Conservation (phyloP, 2,888 invertebrate genomes). For the Caenorhabditis virilis region DNA sequence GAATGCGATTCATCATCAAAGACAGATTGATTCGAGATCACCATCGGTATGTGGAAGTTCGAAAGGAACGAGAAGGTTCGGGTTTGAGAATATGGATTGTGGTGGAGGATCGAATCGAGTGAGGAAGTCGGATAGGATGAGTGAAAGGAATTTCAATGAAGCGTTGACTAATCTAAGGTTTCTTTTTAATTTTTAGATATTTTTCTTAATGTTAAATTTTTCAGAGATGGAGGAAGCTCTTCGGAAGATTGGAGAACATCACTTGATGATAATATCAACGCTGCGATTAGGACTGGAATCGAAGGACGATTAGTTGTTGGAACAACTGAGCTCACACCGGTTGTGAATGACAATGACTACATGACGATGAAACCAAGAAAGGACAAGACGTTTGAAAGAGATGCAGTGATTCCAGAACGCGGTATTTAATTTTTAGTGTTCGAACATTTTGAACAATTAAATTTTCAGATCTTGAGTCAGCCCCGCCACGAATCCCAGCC, state of each 20-base stretch:
- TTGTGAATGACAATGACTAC: constrained; percentile 57
- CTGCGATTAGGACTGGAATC: constrained; percentile 16
- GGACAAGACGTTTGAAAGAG: constrained; percentile 15
- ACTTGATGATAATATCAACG: constrained; percentile 20
- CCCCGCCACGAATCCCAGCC: constrained; percentile 23
- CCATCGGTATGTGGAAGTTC: constrained; percentile 33
- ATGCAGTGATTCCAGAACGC: no score
- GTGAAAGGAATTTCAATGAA: constrained; percentile 10
- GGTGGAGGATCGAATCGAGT: constrained; percentile 15
- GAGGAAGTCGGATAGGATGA: constrained; percentile 16
- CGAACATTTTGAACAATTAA: background rate
- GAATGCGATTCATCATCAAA: background rate
- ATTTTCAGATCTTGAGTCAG: background rate
- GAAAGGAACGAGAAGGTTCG: constrained; percentile 12
- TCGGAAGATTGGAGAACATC: constrained; percentile 17
- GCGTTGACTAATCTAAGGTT: constrained; percentile 21
- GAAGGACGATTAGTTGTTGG: constrained; percentile 39
- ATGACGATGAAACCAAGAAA: constrained; percentile 65
- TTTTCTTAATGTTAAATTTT: constrained; percentile 1
- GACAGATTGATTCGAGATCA: constrained; percentile 30
- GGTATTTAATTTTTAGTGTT: background rate
- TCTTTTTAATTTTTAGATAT: no score
- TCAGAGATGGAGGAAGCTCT: background rate
- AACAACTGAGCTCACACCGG: constrained; percentile 45
- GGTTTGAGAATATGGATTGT: constrained; percentile 3